These are phyloP conservation scores for Ceriagrion tenellum DNA, from an alignment of 2,888 invertebrate species.

Conservation along the genomic window DNA sequence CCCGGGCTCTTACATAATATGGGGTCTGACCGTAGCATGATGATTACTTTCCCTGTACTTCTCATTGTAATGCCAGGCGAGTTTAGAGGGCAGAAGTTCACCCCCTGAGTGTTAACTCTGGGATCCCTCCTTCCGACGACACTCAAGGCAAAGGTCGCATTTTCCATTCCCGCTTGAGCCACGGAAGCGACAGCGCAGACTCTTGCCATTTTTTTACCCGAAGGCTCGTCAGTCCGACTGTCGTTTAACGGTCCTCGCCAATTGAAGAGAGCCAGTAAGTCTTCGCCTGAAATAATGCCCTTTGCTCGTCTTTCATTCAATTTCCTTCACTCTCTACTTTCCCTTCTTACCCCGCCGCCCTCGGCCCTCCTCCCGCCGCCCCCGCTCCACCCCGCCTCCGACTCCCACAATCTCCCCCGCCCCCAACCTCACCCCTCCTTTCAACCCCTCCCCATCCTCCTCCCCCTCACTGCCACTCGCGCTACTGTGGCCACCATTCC, in stretches of 20 bases:
- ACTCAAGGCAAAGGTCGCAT: neutral
- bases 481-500: slow-evolving; percentile 25
- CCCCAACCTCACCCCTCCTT: neutral
- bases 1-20: no score
- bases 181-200: neutral
- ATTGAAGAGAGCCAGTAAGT: neutral
- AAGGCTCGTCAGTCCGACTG: neutral
- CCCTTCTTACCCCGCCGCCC: neutral
- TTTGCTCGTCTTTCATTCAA: neutral
- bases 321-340: neutral
- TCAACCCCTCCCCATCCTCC: neutral
- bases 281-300: slow-evolving; percentile 13
- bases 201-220: neutral
- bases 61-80: neutral
- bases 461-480: slow-evolving; percentile 23
- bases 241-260: neutral
- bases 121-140: neutral
- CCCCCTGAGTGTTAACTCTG: neutral
- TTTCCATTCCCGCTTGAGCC: neutral
- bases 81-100: neutral
- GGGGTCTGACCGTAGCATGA: no score
- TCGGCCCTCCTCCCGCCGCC: neutral
- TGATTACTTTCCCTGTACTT: no score
- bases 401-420: neutral
- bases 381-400: neutral